Evolutionary conservation across 2,888 invertebrate genomes (phyloP).

Genomic region (Pristionchus arcanus): DNA sequence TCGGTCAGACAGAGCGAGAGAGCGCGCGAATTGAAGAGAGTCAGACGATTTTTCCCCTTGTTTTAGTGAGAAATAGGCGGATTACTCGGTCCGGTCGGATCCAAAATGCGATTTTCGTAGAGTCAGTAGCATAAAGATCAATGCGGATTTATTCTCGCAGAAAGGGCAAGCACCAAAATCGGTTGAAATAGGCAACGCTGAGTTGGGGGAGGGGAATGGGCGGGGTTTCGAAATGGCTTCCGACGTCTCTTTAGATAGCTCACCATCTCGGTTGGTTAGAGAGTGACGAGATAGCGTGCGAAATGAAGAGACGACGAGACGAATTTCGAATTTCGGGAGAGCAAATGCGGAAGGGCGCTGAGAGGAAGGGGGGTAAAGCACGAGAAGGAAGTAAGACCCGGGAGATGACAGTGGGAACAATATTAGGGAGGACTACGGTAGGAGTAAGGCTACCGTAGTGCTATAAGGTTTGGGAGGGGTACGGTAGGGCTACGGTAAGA

Average conservation of each 20-base stretch:
- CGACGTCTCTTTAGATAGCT: background rate
- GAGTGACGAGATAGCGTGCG: background rate
- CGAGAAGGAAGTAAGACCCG: conserved; percentile 1
- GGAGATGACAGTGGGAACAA: background rate
- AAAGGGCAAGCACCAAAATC: conserved; percentile 25
- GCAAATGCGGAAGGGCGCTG: background rate
- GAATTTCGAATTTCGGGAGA: too few relatives aligned
- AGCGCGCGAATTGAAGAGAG: too few relatives aligned
- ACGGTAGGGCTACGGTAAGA: conserved; percentile 22
- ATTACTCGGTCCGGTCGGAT: background rate
- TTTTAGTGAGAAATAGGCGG: background rate
- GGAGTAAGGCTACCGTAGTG: background rate
- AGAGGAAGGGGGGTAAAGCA: conserved; percentile 24
- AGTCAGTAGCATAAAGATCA: background rate
- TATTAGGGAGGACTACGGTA: conserved; percentile 13
- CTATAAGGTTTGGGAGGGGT: too few relatives aligned
- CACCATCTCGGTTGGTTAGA: background rate
- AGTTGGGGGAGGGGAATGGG: conserved; percentile 15
- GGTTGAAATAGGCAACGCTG: background rate
- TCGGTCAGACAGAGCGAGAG: too few relatives aligned
- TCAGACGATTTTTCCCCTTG: too few relatives aligned
- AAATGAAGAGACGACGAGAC: background rate
- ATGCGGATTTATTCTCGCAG: conserved; percentile 29
- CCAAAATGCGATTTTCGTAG: background rate
- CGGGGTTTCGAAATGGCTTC: background rate